These are phyloP conservation scores for Coregonus clupeaformis DNA, from an alignment of 2,113 vertebrate genomes.

Conservation along the genomic window DNA sequence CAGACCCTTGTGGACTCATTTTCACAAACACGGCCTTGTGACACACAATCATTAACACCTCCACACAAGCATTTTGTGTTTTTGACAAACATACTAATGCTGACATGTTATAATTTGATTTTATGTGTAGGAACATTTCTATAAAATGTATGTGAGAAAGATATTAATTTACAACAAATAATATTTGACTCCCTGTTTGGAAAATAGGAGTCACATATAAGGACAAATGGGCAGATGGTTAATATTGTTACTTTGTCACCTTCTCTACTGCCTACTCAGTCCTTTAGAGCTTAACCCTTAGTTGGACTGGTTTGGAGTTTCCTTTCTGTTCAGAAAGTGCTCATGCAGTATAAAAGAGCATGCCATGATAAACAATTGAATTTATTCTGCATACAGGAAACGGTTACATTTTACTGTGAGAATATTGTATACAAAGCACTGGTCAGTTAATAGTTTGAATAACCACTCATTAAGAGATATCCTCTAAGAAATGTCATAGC, in stretches of 20 bases:
- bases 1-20: constrained; percentile 3
- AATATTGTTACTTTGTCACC: neutral
- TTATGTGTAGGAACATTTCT: too few relatives aligned
- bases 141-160: too few relatives aligned
- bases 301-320: neutral
- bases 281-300: neutral
- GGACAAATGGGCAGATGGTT: neutral
- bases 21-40: neutral
- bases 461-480: constrained; percentile 56
- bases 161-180: neutral
- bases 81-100: neutral
- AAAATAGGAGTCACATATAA: neutral
- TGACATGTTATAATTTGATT: neutral
- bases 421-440: constrained; percentile 9
- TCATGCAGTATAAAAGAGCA: neutral
- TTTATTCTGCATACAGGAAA: neutral
- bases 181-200: neutral
- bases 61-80: neutral
- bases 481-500: constrained; percentile 24
- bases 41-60: constrained; percentile 4
- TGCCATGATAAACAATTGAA: neutral
- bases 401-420: neutral
- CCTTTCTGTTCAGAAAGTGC: neutral
- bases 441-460: constrained; percentile 30
- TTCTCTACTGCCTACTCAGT: neutral